A percentile compares a stretch with the other conserved stretches of the same genome.
Evolutionary conservation across 1,140 invertebrate genomes (phyloP).

Genomic region (Caenorhabditis tropicalis): DNA sequence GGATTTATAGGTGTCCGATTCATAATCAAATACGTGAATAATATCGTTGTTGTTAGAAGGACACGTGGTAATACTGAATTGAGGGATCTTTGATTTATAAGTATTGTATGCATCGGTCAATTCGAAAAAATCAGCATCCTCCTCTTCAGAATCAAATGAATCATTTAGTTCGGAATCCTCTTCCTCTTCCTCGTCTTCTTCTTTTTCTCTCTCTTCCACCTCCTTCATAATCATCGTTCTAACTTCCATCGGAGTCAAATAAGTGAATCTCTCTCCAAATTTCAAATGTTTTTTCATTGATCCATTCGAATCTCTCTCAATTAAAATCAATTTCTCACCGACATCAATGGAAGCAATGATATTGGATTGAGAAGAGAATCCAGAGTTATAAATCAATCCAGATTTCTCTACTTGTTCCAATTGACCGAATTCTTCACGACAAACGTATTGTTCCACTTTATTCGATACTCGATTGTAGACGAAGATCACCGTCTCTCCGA

Average conservation of each 20-base stretch:
- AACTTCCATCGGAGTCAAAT: too few species aligned
- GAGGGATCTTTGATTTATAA: neutral
- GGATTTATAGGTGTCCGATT: neutral
- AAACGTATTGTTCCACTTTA: neutral
- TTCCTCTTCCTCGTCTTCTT: neutral
- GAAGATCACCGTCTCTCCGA: neutral
- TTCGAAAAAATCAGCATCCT: neutral
- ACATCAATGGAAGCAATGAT: neutral
- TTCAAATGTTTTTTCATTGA: neutral
- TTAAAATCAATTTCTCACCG: neutral
- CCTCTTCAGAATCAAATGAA: neutral
- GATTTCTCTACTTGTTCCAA: neutral
- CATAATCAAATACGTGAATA: neutral
- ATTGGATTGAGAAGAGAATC: neutral
- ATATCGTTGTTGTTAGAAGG: neutral
- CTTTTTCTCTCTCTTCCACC: neutral
- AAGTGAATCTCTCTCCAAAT: too few species aligned
- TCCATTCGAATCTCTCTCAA: neutral
- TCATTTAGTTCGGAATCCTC: too few species aligned
- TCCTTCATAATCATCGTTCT: too few species aligned
- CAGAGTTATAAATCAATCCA: neutral
- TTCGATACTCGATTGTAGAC: neutral
- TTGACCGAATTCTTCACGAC: too few species aligned
- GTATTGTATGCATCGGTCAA: neutral
- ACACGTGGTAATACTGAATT: neutral